phyloP scores from a whole-genome alignment of 2,888 invertebrate species.

The Andricus quercusramuli region DNA sequence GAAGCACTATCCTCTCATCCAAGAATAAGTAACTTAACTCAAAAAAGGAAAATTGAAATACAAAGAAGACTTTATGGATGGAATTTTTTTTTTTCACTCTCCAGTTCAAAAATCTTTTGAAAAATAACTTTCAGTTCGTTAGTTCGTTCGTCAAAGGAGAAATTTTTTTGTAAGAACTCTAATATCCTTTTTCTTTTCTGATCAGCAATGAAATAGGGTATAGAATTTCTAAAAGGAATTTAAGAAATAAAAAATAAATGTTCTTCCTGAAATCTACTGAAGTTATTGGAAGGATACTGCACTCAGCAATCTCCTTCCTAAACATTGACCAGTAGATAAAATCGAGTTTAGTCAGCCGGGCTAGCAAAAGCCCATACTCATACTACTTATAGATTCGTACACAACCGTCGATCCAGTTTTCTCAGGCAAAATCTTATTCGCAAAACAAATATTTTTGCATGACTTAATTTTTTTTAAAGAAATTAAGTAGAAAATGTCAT shows the following conservation, averaged over 20 bases:
- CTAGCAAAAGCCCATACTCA: background rate
- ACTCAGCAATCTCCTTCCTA: background rate
- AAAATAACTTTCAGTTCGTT: no score
- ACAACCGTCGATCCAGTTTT: background rate
- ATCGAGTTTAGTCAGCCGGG: background rate
- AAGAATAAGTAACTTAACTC: constrained; percentile 14
- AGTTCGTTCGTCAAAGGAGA: no score
- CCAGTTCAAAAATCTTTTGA: no score
- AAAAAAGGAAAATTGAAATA: background rate
- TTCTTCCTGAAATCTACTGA: background rate
- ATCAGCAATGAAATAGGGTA: no score
- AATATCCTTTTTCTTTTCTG: no score
- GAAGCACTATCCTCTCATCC: constrained; percentile 4
- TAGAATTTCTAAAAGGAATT: background rate
- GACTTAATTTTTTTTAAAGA: background rate
- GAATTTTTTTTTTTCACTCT: background rate
- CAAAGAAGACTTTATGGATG: background rate
- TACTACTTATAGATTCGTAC: background rate
- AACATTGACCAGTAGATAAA: background rate
- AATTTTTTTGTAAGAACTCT: no score
- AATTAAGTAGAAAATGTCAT: background rate
- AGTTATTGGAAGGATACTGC: background rate
- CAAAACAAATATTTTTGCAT: no score
- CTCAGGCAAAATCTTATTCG: background rate
- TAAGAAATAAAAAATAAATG: background rate